A percentile compares a stretch with the other conserved stretches of the same genome.
These are phyloP conservation scores for Stercorarius parasiticus DNA, from an alignment of 2,113 vertebrate genomes.

Conservation along the genomic window DNA sequence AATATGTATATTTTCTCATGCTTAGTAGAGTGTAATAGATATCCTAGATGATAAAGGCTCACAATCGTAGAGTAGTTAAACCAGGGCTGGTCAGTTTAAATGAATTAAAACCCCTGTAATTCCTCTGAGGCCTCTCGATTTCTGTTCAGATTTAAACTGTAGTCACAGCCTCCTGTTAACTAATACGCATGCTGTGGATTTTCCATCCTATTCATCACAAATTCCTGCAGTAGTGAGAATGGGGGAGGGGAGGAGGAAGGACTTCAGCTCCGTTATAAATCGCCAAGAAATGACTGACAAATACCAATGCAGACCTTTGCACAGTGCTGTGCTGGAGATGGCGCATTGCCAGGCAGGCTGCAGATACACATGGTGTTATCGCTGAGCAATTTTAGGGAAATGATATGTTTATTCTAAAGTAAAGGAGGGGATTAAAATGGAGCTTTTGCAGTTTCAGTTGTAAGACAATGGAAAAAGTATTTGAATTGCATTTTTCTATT, in stretches of 20 bases:
- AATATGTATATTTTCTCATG: slow-evolving; percentile 24
- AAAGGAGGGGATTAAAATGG: neutral
- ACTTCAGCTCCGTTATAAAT: slow-evolving; percentile 40
- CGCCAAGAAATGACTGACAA: slow-evolving; percentile 47
- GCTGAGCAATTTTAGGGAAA: slow-evolving; percentile 15
- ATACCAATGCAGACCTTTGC: slow-evolving; percentile 41
- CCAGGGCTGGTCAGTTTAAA: slow-evolving; percentile 37
- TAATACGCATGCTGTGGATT: slow-evolving; percentile 49
- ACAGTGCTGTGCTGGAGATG: neutral
- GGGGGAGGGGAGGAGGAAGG: neutral
- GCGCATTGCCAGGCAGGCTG: slow-evolving; percentile 15
- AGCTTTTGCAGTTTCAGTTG: neutral
- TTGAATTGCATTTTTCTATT: neutral
- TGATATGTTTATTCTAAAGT: neutral
- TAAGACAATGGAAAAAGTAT: neutral
- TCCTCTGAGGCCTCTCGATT: slow-evolving; percentile 40
- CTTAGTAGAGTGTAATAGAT: slow-evolving; percentile 1
- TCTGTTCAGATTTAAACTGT: slow-evolving; percentile 44
- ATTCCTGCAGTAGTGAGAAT: slow-evolving; percentile 51
- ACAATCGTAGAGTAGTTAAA: neutral
- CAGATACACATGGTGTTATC: slow-evolving; percentile 6
- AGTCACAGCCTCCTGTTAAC: slow-evolving; percentile 50
- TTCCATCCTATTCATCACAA: slow-evolving; percentile 58
- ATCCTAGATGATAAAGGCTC: slow-evolving; percentile 25
- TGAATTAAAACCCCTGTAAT: slow-evolving; percentile 49